phyloP scores from a whole-genome alignment of 2,888 invertebrate species.

The Unio pictorum region DNA sequence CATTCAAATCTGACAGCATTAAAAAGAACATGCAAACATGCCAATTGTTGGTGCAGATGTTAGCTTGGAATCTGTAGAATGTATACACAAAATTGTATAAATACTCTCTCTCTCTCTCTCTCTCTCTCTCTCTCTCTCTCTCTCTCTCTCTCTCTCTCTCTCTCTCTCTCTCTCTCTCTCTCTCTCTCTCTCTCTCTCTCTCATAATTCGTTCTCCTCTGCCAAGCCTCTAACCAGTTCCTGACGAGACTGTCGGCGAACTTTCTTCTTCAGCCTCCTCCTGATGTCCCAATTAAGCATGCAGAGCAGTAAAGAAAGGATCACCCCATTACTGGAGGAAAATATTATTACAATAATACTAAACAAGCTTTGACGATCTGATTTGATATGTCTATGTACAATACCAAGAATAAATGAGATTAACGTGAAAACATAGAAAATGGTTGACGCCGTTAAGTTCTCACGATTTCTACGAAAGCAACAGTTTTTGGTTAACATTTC shows the following conservation, averaged over 20 bases:
- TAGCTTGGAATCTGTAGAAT: too few relatives aligned
- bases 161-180: too few relatives aligned
- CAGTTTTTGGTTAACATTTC: conserved; percentile 5
- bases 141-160: too few relatives aligned
- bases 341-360: conserved; percentile 3
- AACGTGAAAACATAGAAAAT: conserved; percentile 11
- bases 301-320: conserved; percentile 9
- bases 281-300: conserved; percentile 13
- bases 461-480: conserved; percentile 11
- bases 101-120: too few relatives aligned
- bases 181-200: too few relatives aligned
- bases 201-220: too few relatives aligned
- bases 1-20: too few relatives aligned
- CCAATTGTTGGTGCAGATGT: too few relatives aligned
- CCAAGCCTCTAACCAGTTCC: conserved; percentile 6
- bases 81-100: too few relatives aligned
- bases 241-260: conserved; percentile 13
- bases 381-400: conserved; percentile 10
- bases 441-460: conserved; percentile 9
- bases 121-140: too few relatives aligned
- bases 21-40: too few relatives aligned
- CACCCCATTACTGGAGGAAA: conserved; percentile 10
- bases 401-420: conserved; percentile 5
- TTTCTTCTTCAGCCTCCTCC: conserved; percentile 5
- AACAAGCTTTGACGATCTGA: background rate